These are phyloP conservation scores for Eulacestoma nigropectus DNA, from an alignment of 2,113 vertebrate genomes.

Conservation along the genomic window DNA sequence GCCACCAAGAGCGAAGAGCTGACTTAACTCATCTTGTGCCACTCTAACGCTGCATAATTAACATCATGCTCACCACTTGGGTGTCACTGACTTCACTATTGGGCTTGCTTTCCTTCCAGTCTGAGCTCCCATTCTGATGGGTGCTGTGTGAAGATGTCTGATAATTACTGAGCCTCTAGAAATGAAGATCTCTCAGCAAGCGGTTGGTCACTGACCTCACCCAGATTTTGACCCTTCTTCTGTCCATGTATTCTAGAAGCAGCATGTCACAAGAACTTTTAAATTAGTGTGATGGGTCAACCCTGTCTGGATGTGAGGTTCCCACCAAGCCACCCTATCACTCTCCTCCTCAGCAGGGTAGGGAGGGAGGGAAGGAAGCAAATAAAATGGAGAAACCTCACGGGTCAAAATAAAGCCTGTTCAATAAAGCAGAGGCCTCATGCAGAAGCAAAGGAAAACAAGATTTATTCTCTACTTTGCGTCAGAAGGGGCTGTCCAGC, in stretches of 20 bases:
- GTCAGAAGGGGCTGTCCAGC: not conserved
- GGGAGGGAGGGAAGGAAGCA: not conserved
- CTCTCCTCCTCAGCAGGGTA: not conserved
- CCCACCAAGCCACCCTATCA: rapidly evolving
- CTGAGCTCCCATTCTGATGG: not conserved
- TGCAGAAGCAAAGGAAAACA: not conserved
- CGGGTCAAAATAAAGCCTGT: rapidly evolving
- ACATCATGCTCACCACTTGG: not conserved
- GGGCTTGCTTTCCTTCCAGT: not conserved
- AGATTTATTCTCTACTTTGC: not conserved
- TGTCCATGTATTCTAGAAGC: not conserved
- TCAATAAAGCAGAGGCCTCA: not conserved
- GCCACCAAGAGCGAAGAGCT: not conserved
- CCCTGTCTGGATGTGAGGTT: not conserved
- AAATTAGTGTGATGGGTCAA: not conserved
- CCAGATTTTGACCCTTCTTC: not conserved
- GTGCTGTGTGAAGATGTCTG: not conserved
- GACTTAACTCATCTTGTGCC: not conserved
- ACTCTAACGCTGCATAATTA: not conserved
- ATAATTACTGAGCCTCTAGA: not conserved
- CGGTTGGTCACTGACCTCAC: not conserved
- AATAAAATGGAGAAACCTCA: not conserved
- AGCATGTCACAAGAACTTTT: not conserved
- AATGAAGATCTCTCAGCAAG: not conserved
- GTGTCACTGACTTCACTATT: not conserved